Percentiles rank a stretch among this genome's conserved stretches.
phyloP scores from a whole-genome alignment of 2,888 invertebrate species.

The Elegia similella region DNA sequence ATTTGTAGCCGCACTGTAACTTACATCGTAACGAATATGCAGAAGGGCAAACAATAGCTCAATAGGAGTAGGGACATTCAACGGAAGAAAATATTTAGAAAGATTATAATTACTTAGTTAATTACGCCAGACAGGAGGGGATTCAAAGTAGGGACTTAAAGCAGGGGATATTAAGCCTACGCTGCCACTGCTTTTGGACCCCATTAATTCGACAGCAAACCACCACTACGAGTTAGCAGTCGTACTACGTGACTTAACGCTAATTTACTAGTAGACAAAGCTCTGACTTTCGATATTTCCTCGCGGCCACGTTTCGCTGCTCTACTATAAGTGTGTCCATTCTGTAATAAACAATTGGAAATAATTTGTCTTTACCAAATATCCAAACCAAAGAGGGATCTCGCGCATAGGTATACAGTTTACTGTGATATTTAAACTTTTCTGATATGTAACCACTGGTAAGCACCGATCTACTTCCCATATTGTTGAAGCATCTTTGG shows the following conservation, averaged over 20 bases:
- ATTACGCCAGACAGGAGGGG: background rate
- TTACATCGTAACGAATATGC: background rate
- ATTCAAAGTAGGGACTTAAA: background rate
- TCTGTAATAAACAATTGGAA: no score
- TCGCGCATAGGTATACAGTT: no score
- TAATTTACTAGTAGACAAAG: background rate
- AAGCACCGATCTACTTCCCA: no score
- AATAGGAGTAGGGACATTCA: no score
- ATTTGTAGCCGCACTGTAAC: background rate
- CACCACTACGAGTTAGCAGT: slow-evolving; percentile 7
- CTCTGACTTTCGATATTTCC: background rate
- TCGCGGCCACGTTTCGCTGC: background rate
- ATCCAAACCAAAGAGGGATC: no score
- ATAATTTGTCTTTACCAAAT: no score
- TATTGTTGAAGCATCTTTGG: no score
- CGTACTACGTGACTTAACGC: background rate
- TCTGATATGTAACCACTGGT: no score
- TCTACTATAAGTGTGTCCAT: background rate
- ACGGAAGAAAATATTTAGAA: no score
- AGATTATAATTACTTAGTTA: no score
- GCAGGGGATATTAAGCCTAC: slow-evolving; percentile 1
- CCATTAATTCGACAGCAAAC: slow-evolving; percentile 7
- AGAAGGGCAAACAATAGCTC: background rate
- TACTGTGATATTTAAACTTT: no score
- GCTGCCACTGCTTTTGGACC: slow-evolving; percentile 3